Percentiles rank a stretch among this genome's conserved stretches.
phyloP scores from a whole-genome alignment of 2,888 invertebrate species.

The Andrena praecox region DNA sequence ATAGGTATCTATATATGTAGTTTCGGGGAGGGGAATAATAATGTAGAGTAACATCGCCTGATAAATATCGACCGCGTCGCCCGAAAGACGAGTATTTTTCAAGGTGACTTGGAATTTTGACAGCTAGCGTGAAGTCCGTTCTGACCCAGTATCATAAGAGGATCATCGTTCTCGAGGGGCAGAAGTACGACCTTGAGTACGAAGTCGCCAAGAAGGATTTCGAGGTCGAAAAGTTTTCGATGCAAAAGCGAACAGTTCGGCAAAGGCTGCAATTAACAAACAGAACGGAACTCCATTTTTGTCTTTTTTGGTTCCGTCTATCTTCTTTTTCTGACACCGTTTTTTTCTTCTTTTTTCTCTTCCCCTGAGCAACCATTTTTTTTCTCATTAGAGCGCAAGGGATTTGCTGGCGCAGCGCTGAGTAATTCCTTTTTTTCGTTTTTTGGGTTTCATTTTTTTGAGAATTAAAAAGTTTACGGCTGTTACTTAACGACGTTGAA shows the following conservation, averaged over 20 bases:
- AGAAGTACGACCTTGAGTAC: constrained; percentile 99
- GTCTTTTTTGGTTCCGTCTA: constrained; percentile 14
- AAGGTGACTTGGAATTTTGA: constrained; percentile 78
- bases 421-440: not conserved
- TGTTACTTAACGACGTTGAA: constrained; percentile 42
- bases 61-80: constrained; percentile 14
- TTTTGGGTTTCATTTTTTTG: not conserved
- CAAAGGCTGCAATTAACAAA: constrained; percentile 48
- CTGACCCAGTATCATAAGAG: constrained; percentile 93
- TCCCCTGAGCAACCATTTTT: constrained; percentile 15
- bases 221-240: constrained; percentile 89
- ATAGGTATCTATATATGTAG: not conserved
- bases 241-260: constrained; percentile 41
- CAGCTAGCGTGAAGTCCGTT: constrained; percentile 89
- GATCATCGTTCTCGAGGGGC: constrained; percentile 93
- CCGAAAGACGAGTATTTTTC: constrained; percentile 44
- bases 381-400: constrained; percentile 45
- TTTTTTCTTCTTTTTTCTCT: constrained; percentile 26
- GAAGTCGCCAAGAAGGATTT: constrained; percentile 97
- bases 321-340: constrained; percentile 21
- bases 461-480: constrained; percentile 35
- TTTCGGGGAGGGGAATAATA: not conserved
- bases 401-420: constrained; percentile 42
- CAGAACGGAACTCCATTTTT: constrained; percentile 10
- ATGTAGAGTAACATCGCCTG: not conserved